phyloP scores from a whole-genome alignment of 1,140 invertebrate species.

The Ganaspis sp. region DNA sequence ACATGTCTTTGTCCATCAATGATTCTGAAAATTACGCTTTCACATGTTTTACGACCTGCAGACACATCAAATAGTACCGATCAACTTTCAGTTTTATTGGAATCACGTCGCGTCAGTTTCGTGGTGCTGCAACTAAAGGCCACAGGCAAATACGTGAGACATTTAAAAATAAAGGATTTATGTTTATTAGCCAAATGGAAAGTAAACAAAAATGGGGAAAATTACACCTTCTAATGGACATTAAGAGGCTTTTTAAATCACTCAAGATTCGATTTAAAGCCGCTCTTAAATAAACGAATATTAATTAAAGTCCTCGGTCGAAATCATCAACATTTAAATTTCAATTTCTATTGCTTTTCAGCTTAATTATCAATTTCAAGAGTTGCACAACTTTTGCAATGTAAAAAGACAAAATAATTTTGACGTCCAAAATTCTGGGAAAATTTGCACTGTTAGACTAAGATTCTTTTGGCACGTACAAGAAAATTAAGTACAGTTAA shows the following conservation, averaged over 20 bases:
- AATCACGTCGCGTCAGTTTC: neutral
- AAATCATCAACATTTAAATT: no score
- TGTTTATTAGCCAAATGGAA: neutral
- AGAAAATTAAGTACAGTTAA: no score
- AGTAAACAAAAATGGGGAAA: neutral
- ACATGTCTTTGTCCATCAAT: constrained; percentile 7
- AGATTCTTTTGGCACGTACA: no score
- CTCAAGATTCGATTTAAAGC: no score
- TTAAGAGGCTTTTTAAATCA: neutral
- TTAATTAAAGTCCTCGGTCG: no score
- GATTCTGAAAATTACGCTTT: constrained; percentile 13
- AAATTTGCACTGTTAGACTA: no score
- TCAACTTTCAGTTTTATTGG: constrained; percentile 28
- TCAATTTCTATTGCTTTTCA: no score
- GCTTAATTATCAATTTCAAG: no score
- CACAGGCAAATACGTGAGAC: neutral
- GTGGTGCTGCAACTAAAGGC: constrained; percentile 2
- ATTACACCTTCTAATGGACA: neutral
- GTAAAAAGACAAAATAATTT: no score
- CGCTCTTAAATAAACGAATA: no score
- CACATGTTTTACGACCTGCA: constrained; percentile 10
- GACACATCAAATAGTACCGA: constrained; percentile 10
- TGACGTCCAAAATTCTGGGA: no score
- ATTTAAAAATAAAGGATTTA: constrained; percentile 1
- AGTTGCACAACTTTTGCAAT: no score